A percentile compares a stretch with the other conserved stretches of the same genome.
Conservation (phyloP, 2,113 vertebrate genomes). For the Arizona elegans region DNA sequence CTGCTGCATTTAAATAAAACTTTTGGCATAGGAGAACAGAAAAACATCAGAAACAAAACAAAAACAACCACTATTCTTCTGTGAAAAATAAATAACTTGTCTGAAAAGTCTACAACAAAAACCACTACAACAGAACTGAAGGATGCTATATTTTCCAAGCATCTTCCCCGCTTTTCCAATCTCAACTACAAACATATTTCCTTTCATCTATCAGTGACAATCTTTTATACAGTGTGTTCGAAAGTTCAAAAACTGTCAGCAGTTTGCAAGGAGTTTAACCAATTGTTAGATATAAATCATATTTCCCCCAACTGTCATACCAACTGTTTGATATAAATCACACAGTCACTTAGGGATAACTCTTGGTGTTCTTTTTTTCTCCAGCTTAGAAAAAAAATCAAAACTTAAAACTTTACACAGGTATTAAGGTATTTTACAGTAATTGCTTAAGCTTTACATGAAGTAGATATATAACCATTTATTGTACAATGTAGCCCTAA, state of each 20-base stretch:
- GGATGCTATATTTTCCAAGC: neutral
- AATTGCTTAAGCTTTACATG: neutral
- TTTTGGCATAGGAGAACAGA: slow-evolving; percentile 6
- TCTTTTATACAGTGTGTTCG: neutral
- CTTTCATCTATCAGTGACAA: slow-evolving; percentile 15
- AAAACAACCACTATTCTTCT: neutral
- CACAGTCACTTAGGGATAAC: neutral
- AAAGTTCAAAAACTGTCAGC: neutral
- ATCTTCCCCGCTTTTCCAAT: accelerated
- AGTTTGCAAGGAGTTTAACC: neutral
- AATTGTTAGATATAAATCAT: neutral
- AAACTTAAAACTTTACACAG: neutral
- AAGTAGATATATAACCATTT: neutral
- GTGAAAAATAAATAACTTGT: neutral
- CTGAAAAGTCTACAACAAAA: neutral
- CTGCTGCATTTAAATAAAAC: neutral
- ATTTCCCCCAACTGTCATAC: neutral
- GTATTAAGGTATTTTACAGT: neutral
- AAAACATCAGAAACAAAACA: neutral
- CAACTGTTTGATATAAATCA: neutral
- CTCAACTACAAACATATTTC: neutral
- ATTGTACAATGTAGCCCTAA: neutral
- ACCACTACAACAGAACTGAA: neutral
- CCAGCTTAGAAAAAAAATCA: neutral
- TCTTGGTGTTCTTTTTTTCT: neutral